These are phyloP conservation scores for Cantharis lateralis DNA, from an alignment of 2,888 invertebrate genomes.

Conservation along the genomic window DNA sequence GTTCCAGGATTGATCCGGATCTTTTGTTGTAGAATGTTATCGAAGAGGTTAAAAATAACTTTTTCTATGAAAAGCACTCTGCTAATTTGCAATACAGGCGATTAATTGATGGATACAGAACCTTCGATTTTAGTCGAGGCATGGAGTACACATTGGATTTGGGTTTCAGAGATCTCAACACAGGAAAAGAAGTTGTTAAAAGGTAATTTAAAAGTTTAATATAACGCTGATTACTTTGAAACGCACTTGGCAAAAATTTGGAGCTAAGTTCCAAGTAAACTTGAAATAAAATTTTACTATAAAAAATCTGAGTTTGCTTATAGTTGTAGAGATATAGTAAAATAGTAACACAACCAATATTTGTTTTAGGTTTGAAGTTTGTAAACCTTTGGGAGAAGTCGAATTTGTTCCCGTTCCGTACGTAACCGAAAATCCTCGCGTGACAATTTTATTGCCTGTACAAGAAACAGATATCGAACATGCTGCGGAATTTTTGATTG, in stretches of 20 bases:
- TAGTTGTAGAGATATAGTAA: no score
- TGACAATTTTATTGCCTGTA: slow-evolving; percentile 77
- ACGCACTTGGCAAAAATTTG: no score
- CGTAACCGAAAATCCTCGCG: slow-evolving; percentile 89
- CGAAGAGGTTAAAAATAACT: slow-evolving; percentile 57
- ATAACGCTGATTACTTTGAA: no score
- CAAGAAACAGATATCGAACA: slow-evolving; percentile 61
- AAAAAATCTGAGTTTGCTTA: no score
- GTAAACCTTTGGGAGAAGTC: slow-evolving; percentile 83
- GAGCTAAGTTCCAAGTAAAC: no score
- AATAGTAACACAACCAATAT: not conserved
- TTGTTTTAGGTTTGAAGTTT: slow-evolving; percentile 70
- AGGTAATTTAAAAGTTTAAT: slow-evolving; percentile 51
- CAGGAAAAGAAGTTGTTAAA: slow-evolving; percentile 59
- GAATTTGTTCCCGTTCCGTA: slow-evolving; percentile 92
- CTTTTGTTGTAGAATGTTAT: slow-evolving; percentile 44
- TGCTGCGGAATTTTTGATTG: slow-evolving; percentile 69
- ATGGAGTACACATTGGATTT: slow-evolving; percentile 83
- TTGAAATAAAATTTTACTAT: no score
- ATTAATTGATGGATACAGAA: slow-evolving; percentile 72
- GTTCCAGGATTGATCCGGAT: not conserved
- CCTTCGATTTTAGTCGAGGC: slow-evolving; percentile 82
- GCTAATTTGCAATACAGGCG: slow-evolving; percentile 59
- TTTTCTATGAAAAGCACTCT: slow-evolving; percentile 57
- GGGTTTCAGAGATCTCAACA: slow-evolving; percentile 59